Evolutionary conservation across 2,797 vertebrate species (phyloP), one percentile per base, ranked within the genome.

Genomic region (Tapera naevia): DNA sequence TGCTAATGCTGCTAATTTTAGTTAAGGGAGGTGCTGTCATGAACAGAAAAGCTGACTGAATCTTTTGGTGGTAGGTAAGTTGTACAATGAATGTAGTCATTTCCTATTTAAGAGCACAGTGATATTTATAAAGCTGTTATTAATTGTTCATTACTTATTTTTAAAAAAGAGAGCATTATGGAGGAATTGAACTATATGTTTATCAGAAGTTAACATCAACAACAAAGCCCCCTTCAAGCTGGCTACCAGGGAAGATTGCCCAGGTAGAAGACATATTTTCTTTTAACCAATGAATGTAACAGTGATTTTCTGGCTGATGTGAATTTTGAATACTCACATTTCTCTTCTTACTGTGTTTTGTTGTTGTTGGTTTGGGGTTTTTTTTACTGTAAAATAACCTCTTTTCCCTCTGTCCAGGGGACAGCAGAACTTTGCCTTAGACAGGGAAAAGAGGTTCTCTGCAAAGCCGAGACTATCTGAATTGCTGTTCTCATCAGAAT

Each of bases 71-170:
- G 80, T 69, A 93, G 80, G 72, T 84, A 89, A 93, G 30, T 45
- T 74, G 1, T 58, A 86, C 66, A 72, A 61, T 81, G 60, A 89
- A 60, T 75, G 56, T 56, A 92, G 23, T 89, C 45, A 85, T 86
- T 95, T 93, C 76, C 92, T 92, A 70, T 72, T 75, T 83, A 93
- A 89, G 28, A 75, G n/a, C 35, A 53, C 37, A 32, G 57, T 8
- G 58, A 83, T 94, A 80, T 83, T 88, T 95, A 54, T 72, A 80
- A 88, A 81, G 39, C 45, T 83, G 56, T 88, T 93, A 95, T 91
- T 57, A 95, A 90, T 94, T 92, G 75, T 70, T 92, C 73, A 67
- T 89, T 88, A 79, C 13, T 53, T 64, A 8, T 28, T 41, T 46
- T 19, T 14, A 54, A 79, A 46, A 48, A n/a, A 21, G 17, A 17